phyloP scores from a whole-genome alignment of 1,140 invertebrate genomes.

The Drosophila erecta region DNA sequence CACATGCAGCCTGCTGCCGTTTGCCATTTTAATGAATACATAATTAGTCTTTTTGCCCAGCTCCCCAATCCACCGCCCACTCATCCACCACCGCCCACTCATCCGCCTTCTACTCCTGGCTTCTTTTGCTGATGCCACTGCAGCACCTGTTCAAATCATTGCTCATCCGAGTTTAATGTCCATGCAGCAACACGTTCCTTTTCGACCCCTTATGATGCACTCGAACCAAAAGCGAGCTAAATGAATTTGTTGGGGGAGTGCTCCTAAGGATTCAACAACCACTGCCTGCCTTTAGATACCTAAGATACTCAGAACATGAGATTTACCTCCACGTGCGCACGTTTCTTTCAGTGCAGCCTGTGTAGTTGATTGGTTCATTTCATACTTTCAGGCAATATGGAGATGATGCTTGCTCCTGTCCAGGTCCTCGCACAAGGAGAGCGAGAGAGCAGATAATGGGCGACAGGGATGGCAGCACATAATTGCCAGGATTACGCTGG shows the following conservation, averaged over 20 bases:
- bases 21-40: slow-evolving; percentile 81
- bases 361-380: slow-evolving; percentile 66
- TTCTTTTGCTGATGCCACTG: slow-evolving; percentile 10
- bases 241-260: too few species aligned
- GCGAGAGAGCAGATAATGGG: neutral
- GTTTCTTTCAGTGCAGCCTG: slow-evolving; percentile 22
- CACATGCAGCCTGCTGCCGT: slow-evolving; percentile 47
- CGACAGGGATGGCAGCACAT: slow-evolving; percentile 38
- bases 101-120: neutral
- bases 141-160: slow-evolving; percentile 61
- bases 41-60: slow-evolving; percentile 77
- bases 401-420: slow-evolving; percentile 66
- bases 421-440: slow-evolving; percentile 4
- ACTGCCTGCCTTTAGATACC: too few species aligned
- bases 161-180: slow-evolving; percentile 48
- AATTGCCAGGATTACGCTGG: slow-evolving; percentile 72
- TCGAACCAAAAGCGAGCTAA: neutral
- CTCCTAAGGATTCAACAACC: too few species aligned
- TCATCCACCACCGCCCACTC: neutral
- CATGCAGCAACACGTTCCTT: slow-evolving; percentile 53
- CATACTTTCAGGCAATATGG: slow-evolving; percentile 68
- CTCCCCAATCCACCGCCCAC: slow-evolving; percentile 34
- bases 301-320: too few species aligned
- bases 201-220: slow-evolving; percentile 4
- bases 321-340: neutral